Base-by-base conservation (phyloP, 2,888 invertebrate genomes). In the Macropis europaea region DNA sequence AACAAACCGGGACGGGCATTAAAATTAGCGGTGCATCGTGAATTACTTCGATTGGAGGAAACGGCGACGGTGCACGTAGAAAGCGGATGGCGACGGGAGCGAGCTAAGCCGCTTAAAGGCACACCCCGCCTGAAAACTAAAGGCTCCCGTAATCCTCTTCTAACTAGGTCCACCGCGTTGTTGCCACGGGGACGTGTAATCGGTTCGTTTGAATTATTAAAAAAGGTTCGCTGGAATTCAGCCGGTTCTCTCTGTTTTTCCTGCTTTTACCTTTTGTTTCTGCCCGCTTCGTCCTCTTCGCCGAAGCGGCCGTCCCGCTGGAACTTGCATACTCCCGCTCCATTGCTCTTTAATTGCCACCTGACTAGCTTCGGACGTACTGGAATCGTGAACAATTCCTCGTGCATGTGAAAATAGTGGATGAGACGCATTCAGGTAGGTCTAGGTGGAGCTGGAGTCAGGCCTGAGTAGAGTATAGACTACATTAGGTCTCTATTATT, bases 161-260 rank as follows among this genome's bases (percentile, higher is more conserved):
- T 73, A 71, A 72, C 72, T 56, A 40, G 63, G 70, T 47, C 62
- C 54, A 17, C n/a, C 57, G 53, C 26, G 64, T 26, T 28, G 26
- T 28, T 52, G 34, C 52, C 47, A 36, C 32, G 13, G 15, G 53
- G 34, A 54, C 57, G 45, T 7, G 59, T 56, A 63, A 76, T 71
- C 56, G 67, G 76, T 61, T 48, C 63, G 56, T 77, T 76, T 76
- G 69, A 69, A 76, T 73, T 64, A 76, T 77, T 76, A 73, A 73
- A 60, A 36, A 38, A 38, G 38, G 47, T 26, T 38, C 36, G 13
- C 32, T 28, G 26, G 56, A 52, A 64, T 64, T 43, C 43, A 15
- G 24, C 3, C 15, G 48, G 6, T 9, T 42, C 19, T 13, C 34
- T 13, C 36, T 15, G 32, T 24, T 40, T 54, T 54, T 40, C 28